Conservation (phyloP, 2,113 vertebrate species). For the Euleptes europaea region DNA sequence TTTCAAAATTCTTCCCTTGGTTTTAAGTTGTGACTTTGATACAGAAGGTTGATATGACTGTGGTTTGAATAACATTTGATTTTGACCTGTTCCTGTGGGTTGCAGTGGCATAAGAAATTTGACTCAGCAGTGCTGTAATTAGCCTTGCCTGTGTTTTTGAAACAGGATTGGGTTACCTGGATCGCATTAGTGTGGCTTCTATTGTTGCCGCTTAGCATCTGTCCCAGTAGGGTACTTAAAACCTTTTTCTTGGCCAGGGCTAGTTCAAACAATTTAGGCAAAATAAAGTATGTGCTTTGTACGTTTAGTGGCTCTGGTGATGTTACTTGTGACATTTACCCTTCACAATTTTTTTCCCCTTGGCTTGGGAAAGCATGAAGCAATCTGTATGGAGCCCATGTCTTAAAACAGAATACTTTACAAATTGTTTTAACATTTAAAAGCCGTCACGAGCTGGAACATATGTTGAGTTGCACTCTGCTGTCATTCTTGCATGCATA, state of each 20-base stretch:
- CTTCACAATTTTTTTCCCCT: conserved; percentile 63
- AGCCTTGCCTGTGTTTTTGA: conserved; percentile 79
- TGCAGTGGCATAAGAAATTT: conserved; percentile 80
- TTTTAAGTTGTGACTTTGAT: conserved; percentile 82
- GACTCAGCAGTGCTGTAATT: conserved; percentile 83
- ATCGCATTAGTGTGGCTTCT: conserved; percentile 83
- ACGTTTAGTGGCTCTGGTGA: conserved; percentile 76
- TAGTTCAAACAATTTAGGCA: conserved; percentile 82
- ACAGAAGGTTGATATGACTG: conserved; percentile 76
- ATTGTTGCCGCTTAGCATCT: conserved; percentile 82
- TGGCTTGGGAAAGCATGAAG: conserved; percentile 68
- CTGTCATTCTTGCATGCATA: conserved; percentile 52
- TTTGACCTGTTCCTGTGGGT: conserved; percentile 83
- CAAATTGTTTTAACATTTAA: conserved; percentile 42
- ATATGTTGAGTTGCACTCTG: conserved; percentile 64
- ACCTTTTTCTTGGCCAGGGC: conserved; percentile 76
- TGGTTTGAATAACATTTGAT: conserved; percentile 85
- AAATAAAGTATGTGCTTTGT: conserved; percentile 80
- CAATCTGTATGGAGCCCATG: conserved; percentile 49
- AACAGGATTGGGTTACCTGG: conserved; percentile 85
- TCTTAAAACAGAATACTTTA: conserved; percentile 59
- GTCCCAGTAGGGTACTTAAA: conserved; percentile 85
- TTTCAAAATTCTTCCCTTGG: conserved; percentile 76
- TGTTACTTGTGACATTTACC: conserved; percentile 76
- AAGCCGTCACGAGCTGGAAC: conserved; percentile 54